Base-by-base conservation (phyloP, 2,888 invertebrate genomes). In the Oxytorus armatus region DNA sequence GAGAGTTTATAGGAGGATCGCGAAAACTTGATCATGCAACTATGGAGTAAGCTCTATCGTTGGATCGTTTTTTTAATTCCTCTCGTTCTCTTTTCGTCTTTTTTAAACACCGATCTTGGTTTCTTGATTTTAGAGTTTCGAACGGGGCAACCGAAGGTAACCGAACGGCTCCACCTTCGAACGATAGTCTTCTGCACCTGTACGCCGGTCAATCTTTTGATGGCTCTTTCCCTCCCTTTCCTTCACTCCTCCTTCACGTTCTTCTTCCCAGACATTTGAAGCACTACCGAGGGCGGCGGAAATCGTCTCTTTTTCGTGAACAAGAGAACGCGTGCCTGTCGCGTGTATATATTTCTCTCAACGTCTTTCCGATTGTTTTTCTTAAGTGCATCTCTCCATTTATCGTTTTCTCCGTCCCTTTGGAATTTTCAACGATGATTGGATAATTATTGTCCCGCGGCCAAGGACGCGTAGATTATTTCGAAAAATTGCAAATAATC, bases 401-500 rank as follows among this genome's bases (percentile, higher is more conserved):
- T 66, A n/a, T 23, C 29, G 16, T 10, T 44, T 55, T 57, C 29
- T 16, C 16, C 44, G n/a, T 18, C 14, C 18, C 16, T 57, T 39
- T 36, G 16, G 55, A 66, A 36, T 36, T 72, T 65, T 8, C 3
- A 33, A 25, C 39, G 18, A 10, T 36, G 55, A 68, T 75, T 75
- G 3, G 29, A 42, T 72, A 81, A 83, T 83, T 79, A 81, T 57
- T 57, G 49, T 63, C 23, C 51, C 61, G n/a, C n/a, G n/a, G n/a
- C 51, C 53, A 39, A 18, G 21, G 53, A 23, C 49, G 53, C 49
- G 57, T 11, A 29, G 68, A 14, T 16, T 61, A 65, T 69, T 61
- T 69, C 16, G 29, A 11, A 53, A 66, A 66, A 77, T 78, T 79
- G 68, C 76, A n/a, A 21, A 74, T 76, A 61, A 77, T 68, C 59